Base-by-base conservation (phyloP, 2,888 invertebrate species). In the Volucella zonaria region DNA sequence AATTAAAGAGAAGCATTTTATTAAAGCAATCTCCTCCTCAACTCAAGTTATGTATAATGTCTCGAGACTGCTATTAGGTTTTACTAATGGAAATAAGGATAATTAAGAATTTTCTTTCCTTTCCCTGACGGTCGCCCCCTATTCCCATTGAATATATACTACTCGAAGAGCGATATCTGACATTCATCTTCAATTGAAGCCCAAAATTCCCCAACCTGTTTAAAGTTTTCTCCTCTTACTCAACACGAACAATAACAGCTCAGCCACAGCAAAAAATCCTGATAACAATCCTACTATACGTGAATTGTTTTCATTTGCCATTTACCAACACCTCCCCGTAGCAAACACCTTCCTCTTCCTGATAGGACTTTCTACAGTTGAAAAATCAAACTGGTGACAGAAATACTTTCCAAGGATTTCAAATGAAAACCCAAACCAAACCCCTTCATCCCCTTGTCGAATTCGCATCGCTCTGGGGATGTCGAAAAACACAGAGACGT, bases 331-430 rank as follows among this genome's bases (percentile, higher is more conserved):
- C 9, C 42, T 40, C 43, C 18, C 11, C 11, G 9, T 12, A 42
- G 6, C 11, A 11, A 6, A 31, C 31, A 31, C 31, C 4, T 31
- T 31, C 9, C 43, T 8, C 31, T n/a, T 23, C 45, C 15, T 47
- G 47, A 14, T 51, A n/a, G 38, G n/a, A 40, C n/a, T 56, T 9
- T 61, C 18, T 49, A 18, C 51, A 58, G 64, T 61, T 58, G 47
- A 62, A 68, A 70, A 75, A 80, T 70, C 75, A 81, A 64, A 75
- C 45, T 81, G 75, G 56, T 56, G 80, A 70, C 75, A 81, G 59
- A 52, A 68, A 75, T 51, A 74, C 76, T 81, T 81, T 75, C 23
- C 66, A 45, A 71, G 81, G 76, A 71, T 75, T 76, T 66, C 40
- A 70, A 70, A 71, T 76, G 45, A 66, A 70, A 76, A 75, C 59